Evolutionary conservation across 2,113 vertebrate genomes (phyloP).

Genomic region (Chionis minor): DNA sequence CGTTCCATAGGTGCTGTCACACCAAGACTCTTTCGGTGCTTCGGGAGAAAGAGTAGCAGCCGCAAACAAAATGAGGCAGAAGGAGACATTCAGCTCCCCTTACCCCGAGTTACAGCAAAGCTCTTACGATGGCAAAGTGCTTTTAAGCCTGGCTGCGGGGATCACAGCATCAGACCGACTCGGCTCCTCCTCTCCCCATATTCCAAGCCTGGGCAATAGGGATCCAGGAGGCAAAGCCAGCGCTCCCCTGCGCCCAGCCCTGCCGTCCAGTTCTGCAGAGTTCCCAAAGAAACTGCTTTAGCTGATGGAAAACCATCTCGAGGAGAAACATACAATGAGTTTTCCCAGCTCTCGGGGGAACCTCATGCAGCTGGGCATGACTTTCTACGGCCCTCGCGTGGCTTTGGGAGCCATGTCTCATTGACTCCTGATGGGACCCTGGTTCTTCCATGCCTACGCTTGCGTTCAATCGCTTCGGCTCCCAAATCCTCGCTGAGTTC

Average conservation of each 20-base stretch:
- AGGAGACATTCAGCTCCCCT: not conserved
- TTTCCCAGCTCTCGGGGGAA: not conserved
- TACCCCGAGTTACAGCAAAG: not conserved
- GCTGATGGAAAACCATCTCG: not conserved
- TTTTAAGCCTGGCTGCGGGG: not conserved
- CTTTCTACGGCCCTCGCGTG: not conserved
- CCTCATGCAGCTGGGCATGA: not conserved
- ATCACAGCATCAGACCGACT: not conserved
- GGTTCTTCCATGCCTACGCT: not conserved
- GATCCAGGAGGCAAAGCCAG: not conserved
- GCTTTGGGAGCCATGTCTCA: not conserved
- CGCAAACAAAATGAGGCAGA: not conserved
- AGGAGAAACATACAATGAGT: not conserved
- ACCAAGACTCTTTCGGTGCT: fast-evolving
- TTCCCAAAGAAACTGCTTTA: not conserved
- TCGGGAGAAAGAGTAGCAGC: not conserved
- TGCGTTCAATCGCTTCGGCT: not conserved
- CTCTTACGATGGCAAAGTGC: not conserved
- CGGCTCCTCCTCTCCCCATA: not conserved
- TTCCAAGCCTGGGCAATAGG: not conserved
- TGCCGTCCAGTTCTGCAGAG: not conserved
- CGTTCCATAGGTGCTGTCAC: not conserved
- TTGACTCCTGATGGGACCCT: constrained; percentile 2
- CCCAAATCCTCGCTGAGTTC: not conserved
- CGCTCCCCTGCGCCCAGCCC: not conserved